phyloP scores from a whole-genome alignment of 2,797 vertebrate genomes.

The Hoplostethus atlanticus region DNA sequence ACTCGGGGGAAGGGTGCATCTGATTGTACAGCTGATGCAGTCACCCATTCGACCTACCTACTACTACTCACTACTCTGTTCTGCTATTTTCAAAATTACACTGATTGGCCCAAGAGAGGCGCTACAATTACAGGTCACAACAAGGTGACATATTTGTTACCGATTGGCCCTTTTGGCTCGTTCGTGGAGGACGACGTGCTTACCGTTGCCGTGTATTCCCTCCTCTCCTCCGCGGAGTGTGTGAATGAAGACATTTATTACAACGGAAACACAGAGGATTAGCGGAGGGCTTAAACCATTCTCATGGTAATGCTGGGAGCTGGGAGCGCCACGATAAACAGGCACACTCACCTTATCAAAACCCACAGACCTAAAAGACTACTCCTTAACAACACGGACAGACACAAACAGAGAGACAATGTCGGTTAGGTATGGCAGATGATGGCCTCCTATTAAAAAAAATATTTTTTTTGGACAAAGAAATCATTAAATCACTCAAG shows the following conservation, averaged over 20 bases:
- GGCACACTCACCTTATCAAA: conserved; percentile 94
- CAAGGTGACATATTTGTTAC: conserved; percentile 47
- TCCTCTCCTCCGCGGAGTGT: conserved; percentile 83
- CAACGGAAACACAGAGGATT: conserved; percentile 93
- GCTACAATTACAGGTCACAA: conserved; percentile 40
- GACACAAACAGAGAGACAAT: conserved; percentile 34
- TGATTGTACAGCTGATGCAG: too few species aligned
- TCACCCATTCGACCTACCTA: too few species aligned
- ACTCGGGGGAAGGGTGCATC: too few species aligned
- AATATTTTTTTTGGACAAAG: conserved; percentile 36
- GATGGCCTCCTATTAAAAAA: conserved; percentile 39
- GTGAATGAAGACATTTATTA: conserved; percentile 99
- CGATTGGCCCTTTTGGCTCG: neutral
- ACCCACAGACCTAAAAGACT: conserved; percentile 91
- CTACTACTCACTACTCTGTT: too few species aligned
- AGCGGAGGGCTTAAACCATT: conserved; percentile 96
- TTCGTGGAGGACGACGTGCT: conserved; percentile 46
- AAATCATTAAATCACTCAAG: conserved; percentile 36
- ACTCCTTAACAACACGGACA: conserved; percentile 90
- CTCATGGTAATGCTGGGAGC: conserved; percentile 95
- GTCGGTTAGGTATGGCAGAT: conserved; percentile 53
- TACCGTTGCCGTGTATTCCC: conserved; percentile 34
- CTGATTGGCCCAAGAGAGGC: neutral
- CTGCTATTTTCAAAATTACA: too few species aligned
- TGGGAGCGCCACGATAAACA: conserved; percentile 94